These are phyloP conservation scores for Alethe castanea DNA, from an alignment of 2,113 vertebrate species.

Conservation along the genomic window DNA sequence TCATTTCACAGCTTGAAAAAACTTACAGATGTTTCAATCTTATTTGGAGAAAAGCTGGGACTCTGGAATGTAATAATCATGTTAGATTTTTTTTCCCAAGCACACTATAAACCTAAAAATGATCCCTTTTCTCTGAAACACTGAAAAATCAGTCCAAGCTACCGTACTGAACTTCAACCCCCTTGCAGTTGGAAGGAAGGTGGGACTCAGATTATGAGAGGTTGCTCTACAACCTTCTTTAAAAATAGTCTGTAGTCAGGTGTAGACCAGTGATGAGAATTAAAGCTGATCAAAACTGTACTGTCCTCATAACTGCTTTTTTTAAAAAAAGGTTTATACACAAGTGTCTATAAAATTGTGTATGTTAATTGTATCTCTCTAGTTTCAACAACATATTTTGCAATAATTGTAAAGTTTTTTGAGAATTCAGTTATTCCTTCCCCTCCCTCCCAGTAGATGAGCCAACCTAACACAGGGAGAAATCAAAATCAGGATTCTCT, in stretches of 20 bases:
- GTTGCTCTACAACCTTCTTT: not conserved
- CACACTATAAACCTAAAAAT: not conserved
- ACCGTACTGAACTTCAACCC: not conserved
- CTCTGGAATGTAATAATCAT: not conserved
- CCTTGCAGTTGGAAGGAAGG: not conserved
- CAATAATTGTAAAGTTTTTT: not conserved
- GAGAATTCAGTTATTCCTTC: not conserved
- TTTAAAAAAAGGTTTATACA: accelerated
- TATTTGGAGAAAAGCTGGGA: not conserved
- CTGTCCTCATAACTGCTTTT: not conserved
- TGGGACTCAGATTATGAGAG: not conserved
- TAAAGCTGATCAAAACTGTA: not conserved
- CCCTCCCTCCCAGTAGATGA: not conserved
- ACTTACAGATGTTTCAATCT: not conserved
- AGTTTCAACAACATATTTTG: not conserved
- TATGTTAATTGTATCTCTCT: not conserved
- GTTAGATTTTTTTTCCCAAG: not conserved
- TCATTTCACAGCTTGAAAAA: not conserved
- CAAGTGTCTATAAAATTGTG: not conserved
- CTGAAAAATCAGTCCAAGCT: not conserved
- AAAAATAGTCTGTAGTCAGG: not conserved
- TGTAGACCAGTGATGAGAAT: not conserved
- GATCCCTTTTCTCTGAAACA: not conserved
- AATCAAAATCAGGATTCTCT: not conserved
- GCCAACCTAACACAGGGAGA: not conserved